These are phyloP conservation scores for Drosophila kuntzei DNA, from an alignment of 2,888 invertebrate genomes.

Conservation along the genomic window DNA sequence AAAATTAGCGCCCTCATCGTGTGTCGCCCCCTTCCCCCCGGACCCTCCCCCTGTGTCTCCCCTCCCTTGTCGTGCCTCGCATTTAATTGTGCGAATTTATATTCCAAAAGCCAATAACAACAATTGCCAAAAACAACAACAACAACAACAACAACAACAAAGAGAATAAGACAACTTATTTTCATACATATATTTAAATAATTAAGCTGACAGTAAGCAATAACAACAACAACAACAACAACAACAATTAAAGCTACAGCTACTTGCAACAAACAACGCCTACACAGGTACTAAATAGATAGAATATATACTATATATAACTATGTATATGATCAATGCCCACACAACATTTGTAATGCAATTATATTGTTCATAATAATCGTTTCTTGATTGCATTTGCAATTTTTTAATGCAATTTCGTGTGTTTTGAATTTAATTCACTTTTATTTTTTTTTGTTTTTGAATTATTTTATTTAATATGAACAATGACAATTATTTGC, in stretches of 20 bases:
- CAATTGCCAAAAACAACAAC: slow-evolving; percentile 33
- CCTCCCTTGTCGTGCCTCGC: slow-evolving; percentile 7
- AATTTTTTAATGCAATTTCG: slow-evolving; percentile 16
- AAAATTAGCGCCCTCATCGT: slow-evolving; percentile 30
- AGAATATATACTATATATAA: background rate
- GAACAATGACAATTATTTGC: slow-evolving; percentile 8
- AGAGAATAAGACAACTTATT: slow-evolving; percentile 8
- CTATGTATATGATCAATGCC: background rate
- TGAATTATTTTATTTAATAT: background rate
- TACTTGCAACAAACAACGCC: slow-evolving; percentile 18
- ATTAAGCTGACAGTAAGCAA: slow-evolving; percentile 35
- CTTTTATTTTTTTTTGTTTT: background rate
- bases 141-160: slow-evolving; percentile 18
- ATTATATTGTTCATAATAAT: slow-evolving; percentile 23
- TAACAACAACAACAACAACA: background rate
- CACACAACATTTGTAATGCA: slow-evolving; percentile 2
- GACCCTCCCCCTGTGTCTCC: background rate
- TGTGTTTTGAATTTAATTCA: background rate
- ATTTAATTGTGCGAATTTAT: slow-evolving; percentile 70
- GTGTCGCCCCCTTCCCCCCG: slow-evolving; percentile 5
- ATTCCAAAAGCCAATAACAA: slow-evolving; percentile 37
- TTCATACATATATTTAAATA: slow-evolving; percentile 34
- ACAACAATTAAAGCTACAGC: slow-evolving; percentile 4
- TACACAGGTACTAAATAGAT: slow-evolving; percentile 33
- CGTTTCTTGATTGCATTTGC: slow-evolving; percentile 21